These are phyloP conservation scores for Dinocampus coccinellae DNA, from an alignment of 2,888 invertebrate genomes.

Conservation along the genomic window DNA sequence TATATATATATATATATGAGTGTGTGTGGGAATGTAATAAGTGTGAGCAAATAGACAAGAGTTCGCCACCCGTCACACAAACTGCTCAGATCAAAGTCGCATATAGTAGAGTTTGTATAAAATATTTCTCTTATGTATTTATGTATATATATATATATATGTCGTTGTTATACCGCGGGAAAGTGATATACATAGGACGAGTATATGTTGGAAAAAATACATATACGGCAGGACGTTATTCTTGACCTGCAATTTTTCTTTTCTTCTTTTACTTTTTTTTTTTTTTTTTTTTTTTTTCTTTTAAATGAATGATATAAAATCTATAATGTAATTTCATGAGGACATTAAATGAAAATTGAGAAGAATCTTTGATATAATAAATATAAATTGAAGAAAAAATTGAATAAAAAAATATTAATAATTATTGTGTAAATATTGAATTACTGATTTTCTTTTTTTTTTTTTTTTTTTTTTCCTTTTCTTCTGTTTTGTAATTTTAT, in stretches of 20 bases:
- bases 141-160: constrained; percentile 10
- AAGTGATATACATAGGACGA: constrained; percentile 25
- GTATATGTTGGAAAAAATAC: background rate
- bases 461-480: no score
- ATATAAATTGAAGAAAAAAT: no score
- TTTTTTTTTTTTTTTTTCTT: constrained; percentile 1
- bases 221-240: constrained; percentile 45
- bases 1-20: background rate
- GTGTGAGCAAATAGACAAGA: background rate
- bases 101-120: constrained; percentile 13
- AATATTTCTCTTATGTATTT: background rate
- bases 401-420: no score
- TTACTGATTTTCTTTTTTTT: no score
- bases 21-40: background rate
- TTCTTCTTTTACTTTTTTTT: constrained; percentile 22
- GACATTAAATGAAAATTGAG: background rate
- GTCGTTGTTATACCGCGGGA: constrained; percentile 4
- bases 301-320: no score
- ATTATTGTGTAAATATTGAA: no score
- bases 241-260: constrained; percentile 44
- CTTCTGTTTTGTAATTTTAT: no score
- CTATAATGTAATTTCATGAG: constrained; percentile 25
- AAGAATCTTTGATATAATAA: background rate
- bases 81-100: background rate
- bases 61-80: constrained; percentile 35